phyloP scores from a whole-genome alignment of 1,140 invertebrate genomes.

The Anadara kagoshimensis region DNA sequence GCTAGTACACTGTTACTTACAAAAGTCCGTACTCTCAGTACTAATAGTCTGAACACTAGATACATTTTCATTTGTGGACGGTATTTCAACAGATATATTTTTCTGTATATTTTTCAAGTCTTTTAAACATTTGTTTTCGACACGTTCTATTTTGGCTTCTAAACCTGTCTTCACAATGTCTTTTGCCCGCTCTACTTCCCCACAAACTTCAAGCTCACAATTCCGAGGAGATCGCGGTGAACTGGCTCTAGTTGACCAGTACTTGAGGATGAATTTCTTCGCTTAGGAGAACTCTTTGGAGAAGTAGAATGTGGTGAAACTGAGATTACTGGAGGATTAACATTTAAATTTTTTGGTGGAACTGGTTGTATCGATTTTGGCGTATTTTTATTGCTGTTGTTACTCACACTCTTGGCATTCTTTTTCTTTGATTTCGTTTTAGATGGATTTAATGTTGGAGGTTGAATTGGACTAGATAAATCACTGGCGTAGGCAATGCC shows the following conservation, averaged over 20 bases:
- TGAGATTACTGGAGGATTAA: too few species aligned
- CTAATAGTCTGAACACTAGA: too few species aligned
- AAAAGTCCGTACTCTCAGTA: too few species aligned
- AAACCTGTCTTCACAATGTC: conserved; percentile 48
- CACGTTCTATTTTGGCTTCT: conserved; percentile 57
- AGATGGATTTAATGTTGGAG: neutral
- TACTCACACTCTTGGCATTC: neutral
- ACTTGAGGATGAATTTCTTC: conserved; percentile 2
- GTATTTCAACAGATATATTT: conserved; percentile 20
- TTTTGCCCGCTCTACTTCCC: conserved; percentile 55
- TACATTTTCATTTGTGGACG: conserved; percentile 13
- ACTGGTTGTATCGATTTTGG: too few species aligned
- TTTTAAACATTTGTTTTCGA: conserved; percentile 55
- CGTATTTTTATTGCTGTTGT: too few species aligned
- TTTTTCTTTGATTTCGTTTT: conserved; percentile 19
- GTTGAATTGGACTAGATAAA: conserved; percentile 12
- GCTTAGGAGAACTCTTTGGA: conserved; percentile 17
- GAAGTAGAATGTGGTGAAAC: conserved; percentile 23
- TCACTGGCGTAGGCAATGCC: neutral
- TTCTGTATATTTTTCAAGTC: conserved; percentile 28
- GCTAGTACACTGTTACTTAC: too few species aligned
- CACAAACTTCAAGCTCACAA: conserved; percentile 54
- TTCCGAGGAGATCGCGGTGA: conserved; percentile 34
- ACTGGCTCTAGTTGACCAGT: conserved; percentile 30
- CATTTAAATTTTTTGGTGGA: too few species aligned